Percentiles rank a stretch among this genome's conserved stretches.
phyloP scores from a whole-genome alignment of 2,888 invertebrate genomes.

The Idaea straminata region DNA sequence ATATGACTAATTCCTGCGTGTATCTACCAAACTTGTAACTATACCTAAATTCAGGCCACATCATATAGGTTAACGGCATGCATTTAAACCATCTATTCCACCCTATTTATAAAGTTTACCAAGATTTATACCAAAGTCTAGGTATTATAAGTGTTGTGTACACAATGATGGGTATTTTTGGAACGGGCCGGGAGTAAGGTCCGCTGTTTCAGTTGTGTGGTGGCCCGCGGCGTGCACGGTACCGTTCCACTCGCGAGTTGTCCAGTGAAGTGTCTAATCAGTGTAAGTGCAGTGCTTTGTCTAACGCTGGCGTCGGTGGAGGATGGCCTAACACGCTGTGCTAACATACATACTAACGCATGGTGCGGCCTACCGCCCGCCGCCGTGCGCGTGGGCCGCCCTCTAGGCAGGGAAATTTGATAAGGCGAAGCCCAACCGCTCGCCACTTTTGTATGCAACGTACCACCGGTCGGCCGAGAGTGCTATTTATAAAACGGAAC shows the following conservation, averaged over 20 bases:
- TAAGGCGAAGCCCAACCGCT: constrained; percentile 63
- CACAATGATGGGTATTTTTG: constrained; percentile 75
- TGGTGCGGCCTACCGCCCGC: constrained; percentile 46
- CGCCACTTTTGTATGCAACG: constrained; percentile 77
- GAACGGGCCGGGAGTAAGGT: constrained; percentile 53
- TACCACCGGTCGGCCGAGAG: constrained; percentile 38
- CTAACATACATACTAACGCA: constrained; percentile 77
- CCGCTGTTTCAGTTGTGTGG: constrained; percentile 53
- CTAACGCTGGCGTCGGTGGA: constrained; percentile 44
- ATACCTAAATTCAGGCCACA: constrained; percentile 18
- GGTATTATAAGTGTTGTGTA: constrained; percentile 73
- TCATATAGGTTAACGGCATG: constrained; percentile 44
- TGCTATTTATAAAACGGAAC: constrained; percentile 73
- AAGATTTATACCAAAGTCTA: constrained; percentile 68
- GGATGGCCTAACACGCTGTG: constrained; percentile 57
- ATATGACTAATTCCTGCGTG: background rate
- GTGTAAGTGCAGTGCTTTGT: constrained; percentile 73
- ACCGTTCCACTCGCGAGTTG: constrained; percentile 36
- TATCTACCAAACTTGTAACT: background rate
- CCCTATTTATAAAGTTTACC: constrained; percentile 60
- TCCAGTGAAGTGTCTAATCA: constrained; percentile 37
- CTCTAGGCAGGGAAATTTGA: constrained; percentile 77
- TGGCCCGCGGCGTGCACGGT: constrained; percentile 48
- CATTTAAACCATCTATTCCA: constrained; percentile 39
- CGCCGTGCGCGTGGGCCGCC: constrained; percentile 50